phyloP scores from a whole-genome alignment of 2,113 vertebrate species.

The Cygnus atratus region DNA sequence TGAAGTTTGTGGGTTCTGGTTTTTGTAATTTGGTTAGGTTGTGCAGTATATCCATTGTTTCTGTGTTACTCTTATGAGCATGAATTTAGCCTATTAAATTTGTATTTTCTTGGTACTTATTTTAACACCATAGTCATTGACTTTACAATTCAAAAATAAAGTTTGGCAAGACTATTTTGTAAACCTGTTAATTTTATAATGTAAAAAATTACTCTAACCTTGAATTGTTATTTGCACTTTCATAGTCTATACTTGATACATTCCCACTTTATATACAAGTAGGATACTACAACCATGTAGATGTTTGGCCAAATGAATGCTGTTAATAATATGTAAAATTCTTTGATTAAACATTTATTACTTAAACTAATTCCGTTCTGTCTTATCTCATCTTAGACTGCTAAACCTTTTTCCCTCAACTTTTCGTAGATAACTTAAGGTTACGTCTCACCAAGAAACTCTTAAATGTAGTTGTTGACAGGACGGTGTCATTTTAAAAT shows the following conservation, averaged over 20 bases:
- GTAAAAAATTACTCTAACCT: constrained; percentile 91
- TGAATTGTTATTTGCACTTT: constrained; percentile 99
- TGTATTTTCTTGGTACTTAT: constrained; percentile 86
- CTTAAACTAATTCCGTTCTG: constrained; percentile 78
- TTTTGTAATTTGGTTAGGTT: constrained; percentile 71
- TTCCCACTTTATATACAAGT: constrained; percentile 96
- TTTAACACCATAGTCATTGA: constrained; percentile 81
- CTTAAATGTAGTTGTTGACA: background rate
- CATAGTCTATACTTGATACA: constrained; percentile 99
- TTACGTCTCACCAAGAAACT: background rate
- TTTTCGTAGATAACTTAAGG: background rate
- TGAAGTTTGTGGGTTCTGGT: constrained; percentile 67
- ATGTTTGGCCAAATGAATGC: constrained; percentile 95
- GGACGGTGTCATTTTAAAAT: background rate
- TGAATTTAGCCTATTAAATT: constrained; percentile 80
- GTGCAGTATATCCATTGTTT: constrained; percentile 74
- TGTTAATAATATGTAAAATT: constrained; percentile 87
- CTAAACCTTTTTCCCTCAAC: background rate
- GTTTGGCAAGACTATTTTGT: constrained; percentile 93
- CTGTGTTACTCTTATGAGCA: constrained; percentile 81
- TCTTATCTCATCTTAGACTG: constrained; percentile 63
- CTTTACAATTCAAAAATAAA: constrained; percentile 81
- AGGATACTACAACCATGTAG: constrained; percentile 87
- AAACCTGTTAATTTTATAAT: constrained; percentile 96
- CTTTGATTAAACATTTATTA: constrained; percentile 89